phyloP scores from a whole-genome alignment of 2,888 invertebrate genomes.

The Biston stratarius region DNA sequence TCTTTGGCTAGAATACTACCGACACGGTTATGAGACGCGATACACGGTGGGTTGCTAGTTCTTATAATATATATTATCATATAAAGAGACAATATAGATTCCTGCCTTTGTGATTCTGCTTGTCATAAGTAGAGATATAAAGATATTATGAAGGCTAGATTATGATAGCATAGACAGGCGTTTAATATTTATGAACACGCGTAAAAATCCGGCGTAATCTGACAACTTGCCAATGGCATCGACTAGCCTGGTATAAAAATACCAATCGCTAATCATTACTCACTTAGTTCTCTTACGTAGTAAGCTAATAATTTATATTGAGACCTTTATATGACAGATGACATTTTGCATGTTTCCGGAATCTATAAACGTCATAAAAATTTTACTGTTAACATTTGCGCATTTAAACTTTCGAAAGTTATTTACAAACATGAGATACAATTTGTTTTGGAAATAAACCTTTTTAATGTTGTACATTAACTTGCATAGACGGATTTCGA shows the following conservation, averaged over 20 bases:
- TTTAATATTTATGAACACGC: conserved; percentile 3
- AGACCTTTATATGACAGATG: conserved; percentile 39
- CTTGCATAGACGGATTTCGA: conserved; percentile 5
- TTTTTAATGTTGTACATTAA: conserved; percentile 7
- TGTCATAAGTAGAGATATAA: background rate
- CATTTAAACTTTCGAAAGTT: conserved; percentile 41
- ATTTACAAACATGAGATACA: conserved; percentile 22
- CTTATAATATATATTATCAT: background rate
- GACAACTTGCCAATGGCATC: conserved; percentile 14
- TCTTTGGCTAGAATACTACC: conserved; percentile 22
- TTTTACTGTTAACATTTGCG: conserved; percentile 39
- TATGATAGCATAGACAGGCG: conserved; percentile 6
- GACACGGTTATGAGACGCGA: conserved; percentile 13
- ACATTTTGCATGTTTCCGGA: conserved; percentile 44
- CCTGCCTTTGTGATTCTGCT: background rate
- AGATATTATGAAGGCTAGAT: background rate
- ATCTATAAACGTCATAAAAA: conserved; percentile 42
- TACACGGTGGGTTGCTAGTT: conserved; percentile 8
- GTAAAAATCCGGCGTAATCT: conserved; percentile 4
- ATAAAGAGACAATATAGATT: conserved; percentile 4
- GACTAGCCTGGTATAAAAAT: conserved; percentile 11
- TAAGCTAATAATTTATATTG: conserved; percentile 28
- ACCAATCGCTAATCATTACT: background rate
- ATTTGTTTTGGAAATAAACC: background rate
- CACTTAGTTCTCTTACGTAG: background rate